These are phyloP conservation scores for Desoria tigrina DNA, from an alignment of 2,888 invertebrate species.

Conservation along the genomic window DNA sequence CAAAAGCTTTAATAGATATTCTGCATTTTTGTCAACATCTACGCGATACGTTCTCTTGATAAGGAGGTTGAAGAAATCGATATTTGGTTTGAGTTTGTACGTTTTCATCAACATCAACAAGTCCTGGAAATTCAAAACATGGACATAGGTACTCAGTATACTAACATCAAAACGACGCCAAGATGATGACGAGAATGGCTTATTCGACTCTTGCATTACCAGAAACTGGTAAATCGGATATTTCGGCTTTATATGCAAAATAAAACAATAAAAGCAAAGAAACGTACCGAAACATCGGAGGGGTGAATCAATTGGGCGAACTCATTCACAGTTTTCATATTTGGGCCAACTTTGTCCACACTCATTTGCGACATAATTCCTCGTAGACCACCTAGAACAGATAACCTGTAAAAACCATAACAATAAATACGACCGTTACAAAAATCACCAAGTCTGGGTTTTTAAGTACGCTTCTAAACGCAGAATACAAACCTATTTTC, in stretches of 20 bases:
- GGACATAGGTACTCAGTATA: too few species aligned
- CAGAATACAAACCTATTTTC: too few species aligned
- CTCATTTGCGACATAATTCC: slow-evolving; percentile 78
- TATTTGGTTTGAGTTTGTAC: slow-evolving; percentile 68
- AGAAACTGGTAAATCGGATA: too few species aligned
- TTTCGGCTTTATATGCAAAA: too few species aligned
- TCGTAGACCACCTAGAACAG: slow-evolving; percentile 75
- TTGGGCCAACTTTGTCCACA: slow-evolving; percentile 67
- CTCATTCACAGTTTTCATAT: slow-evolving; percentile 76
- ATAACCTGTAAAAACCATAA: slow-evolving; percentile 60
- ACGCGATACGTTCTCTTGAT: slow-evolving; percentile 77
- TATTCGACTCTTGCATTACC: too few species aligned
- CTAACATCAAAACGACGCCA: too few species aligned
- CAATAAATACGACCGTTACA: too few species aligned
- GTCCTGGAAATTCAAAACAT: slow-evolving; percentile 57
- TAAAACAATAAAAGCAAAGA: not conserved
- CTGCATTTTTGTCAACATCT: slow-evolving; percentile 69
- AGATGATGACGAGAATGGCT: too few species aligned
- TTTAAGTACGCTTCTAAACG: too few species aligned
- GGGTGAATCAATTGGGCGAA: slow-evolving; percentile 72
- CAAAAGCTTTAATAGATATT: slow-evolving; percentile 57
- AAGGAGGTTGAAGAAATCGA: slow-evolving; percentile 81
- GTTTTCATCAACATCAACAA: slow-evolving; percentile 66
- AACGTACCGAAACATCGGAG: slow-evolving; percentile 64
- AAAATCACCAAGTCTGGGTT: too few species aligned